phyloP scores from a whole-genome alignment of 2,797 vertebrate genomes.

The Nasua narica region DNA sequence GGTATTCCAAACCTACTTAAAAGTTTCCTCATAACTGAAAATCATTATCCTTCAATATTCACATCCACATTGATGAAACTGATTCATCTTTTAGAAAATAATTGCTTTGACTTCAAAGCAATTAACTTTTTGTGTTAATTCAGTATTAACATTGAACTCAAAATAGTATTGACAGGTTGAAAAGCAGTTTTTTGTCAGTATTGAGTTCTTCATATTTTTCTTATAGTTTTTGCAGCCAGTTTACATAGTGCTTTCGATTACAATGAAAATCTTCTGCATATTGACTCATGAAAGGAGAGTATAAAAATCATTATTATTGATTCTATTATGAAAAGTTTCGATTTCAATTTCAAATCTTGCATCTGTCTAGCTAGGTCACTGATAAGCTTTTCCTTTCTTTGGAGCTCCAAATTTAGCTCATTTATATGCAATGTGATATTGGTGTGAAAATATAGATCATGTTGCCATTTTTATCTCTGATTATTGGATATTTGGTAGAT shows the following conservation, averaged over 20 bases:
- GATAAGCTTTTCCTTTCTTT: not conserved
- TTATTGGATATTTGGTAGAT: not conserved
- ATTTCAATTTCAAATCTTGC: not conserved
- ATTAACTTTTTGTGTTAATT: not conserved
- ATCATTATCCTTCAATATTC: not conserved
- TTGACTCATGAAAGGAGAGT: not conserved
- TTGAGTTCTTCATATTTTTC: not conserved
- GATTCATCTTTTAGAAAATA: not conserved
- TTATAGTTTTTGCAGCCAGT: not conserved
- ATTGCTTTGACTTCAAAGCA: slow-evolving; percentile 18
- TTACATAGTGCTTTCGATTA: not conserved
- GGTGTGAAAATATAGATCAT: not conserved
- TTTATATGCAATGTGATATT: not conserved
- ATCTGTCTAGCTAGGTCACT: not conserved
- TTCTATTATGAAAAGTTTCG: not conserved
- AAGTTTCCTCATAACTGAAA: not conserved
- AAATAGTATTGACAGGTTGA: not conserved
- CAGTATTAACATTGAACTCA: not conserved
- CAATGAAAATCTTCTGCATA: not conserved
- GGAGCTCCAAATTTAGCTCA: not conserved
- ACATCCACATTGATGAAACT: not conserved
- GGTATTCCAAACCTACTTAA: not conserved
- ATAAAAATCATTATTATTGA: not conserved
- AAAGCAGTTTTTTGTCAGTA: not conserved
- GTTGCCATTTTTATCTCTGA: not conserved